These are phyloP conservation scores for Dasypolia templi DNA, from an alignment of 2,888 invertebrate species.

Conservation along the genomic window DNA sequence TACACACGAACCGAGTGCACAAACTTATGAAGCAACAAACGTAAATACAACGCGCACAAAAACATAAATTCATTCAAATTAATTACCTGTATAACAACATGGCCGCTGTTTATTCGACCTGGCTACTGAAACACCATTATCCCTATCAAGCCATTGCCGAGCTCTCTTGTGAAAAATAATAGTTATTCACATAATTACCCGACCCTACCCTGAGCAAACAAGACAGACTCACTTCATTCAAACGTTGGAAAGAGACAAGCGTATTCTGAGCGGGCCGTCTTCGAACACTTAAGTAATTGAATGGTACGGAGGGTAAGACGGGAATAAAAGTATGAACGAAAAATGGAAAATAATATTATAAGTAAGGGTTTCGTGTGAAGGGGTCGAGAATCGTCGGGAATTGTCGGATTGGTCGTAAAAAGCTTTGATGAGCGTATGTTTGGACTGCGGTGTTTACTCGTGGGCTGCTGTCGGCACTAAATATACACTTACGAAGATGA, in stretches of 20 bases:
- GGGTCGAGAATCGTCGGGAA: conserved; percentile 72
- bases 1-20: conserved; percentile 36
- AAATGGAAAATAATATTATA: conserved; percentile 87
- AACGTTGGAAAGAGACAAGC: conserved; percentile 75
- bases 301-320: conserved; percentile 83
- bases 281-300: conserved; percentile 89
- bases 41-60: conserved; percentile 53
- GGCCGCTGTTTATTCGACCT: conserved; percentile 73
- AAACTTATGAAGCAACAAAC: conserved; percentile 40
- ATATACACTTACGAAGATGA: conserved; percentile 51
- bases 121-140: conserved; percentile 80
- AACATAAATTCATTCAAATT: conserved; percentile 80
- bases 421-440: conserved; percentile 63
- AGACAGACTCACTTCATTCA: conserved; percentile 64
- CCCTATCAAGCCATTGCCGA: conserved; percentile 85
- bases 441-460: conserved; percentile 61
- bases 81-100: conserved; percentile 82
- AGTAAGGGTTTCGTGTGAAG: conserved; percentile 77
- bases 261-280: conserved; percentile 76
- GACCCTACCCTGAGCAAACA: conserved; percentile 77
- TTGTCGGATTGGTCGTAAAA: conserved; percentile 61
- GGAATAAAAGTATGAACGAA: conserved; percentile 82
- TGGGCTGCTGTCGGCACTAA: conserved; percentile 55
- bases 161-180: conserved; percentile 88
- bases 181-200: conserved; percentile 89